These are phyloP conservation scores for Carterocephalus palaemon DNA, from an alignment of 2,888 invertebrate species.

Conservation along the genomic window DNA sequence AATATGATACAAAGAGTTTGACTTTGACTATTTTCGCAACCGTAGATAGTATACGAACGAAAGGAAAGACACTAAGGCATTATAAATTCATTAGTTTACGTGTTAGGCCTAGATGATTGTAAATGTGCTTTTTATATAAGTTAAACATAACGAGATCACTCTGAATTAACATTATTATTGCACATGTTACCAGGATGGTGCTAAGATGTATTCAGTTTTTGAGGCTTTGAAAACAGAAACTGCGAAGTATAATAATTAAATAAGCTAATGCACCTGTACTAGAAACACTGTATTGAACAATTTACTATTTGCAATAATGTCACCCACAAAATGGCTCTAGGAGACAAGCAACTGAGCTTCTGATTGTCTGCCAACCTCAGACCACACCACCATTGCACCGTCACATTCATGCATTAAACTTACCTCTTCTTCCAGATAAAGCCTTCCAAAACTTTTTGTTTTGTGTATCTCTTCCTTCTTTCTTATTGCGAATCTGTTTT, in stretches of 20 bases:
- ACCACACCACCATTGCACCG: slow-evolving; percentile 62
- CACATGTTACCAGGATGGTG: slow-evolving; percentile 25
- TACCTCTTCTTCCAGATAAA: slow-evolving; percentile 48
- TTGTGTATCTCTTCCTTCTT: slow-evolving; percentile 52
- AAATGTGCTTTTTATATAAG: slow-evolving; percentile 8
- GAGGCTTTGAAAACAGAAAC: slow-evolving; percentile 21
- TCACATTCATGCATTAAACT: slow-evolving; percentile 60
- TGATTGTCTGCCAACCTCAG: slow-evolving; percentile 41
- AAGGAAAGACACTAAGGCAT: slow-evolving; percentile 56
- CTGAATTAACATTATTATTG: slow-evolving; percentile 13
- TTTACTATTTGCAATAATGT: slow-evolving; percentile 26
- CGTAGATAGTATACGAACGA: slow-evolving; percentile 46
- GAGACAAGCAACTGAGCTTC: slow-evolving; percentile 53
- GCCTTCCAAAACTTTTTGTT: slow-evolving; percentile 53
- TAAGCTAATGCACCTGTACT: slow-evolving; percentile 17
- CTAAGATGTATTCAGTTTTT: slow-evolving; percentile 17
- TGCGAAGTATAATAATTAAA: slow-evolving; percentile 18
- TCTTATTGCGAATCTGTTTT: slow-evolving; percentile 46
- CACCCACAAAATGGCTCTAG: slow-evolving; percentile 72
- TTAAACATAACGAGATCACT: slow-evolving; percentile 8
- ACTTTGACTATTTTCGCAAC: slow-evolving; percentile 71
- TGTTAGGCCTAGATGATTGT: slow-evolving; percentile 48
- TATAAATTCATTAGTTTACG: slow-evolving; percentile 42
- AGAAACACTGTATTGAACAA: slow-evolving; percentile 16
- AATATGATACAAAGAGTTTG: slow-evolving; percentile 72